These are phyloP conservation scores for Malurus elegans DNA, from an alignment of 2,113 vertebrate species.

Conservation along the genomic window DNA sequence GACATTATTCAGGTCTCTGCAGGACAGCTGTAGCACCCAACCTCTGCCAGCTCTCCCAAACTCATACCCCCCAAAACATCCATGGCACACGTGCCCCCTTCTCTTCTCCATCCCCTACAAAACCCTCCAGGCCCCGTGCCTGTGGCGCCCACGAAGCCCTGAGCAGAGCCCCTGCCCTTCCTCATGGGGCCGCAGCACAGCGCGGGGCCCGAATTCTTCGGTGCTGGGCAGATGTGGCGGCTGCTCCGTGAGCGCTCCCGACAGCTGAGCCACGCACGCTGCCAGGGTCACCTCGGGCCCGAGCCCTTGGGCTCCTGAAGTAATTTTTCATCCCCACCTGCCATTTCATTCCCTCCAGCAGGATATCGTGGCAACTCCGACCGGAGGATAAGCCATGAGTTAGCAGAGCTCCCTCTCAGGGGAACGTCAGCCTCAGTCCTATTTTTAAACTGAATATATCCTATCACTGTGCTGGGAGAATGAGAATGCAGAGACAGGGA, in stretches of 20 bases:
- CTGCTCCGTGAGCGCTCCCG: fast-evolving
- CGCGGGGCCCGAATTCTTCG: fast-evolving
- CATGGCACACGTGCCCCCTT: fast-evolving
- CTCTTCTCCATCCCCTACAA: too few relatives aligned
- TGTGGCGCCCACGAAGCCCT: fast-evolving
- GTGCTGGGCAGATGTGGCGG: background rate
- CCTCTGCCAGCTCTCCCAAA: background rate
- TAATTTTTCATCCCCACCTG: background rate
- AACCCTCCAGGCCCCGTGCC: fast-evolving
- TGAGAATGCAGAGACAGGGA: background rate
- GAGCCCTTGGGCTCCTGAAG: background rate
- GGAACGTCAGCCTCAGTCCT: slow-evolving; percentile 43
- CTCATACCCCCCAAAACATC: fast-evolving
- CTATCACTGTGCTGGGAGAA: background rate
- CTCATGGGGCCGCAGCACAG: fast-evolving
- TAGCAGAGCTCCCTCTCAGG: slow-evolving; percentile 35
- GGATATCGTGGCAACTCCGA: background rate
- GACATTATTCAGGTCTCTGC: background rate
- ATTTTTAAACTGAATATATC: slow-evolving; percentile 49
- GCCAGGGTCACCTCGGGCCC: background rate
- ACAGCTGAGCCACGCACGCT: background rate
- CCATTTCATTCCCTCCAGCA: slow-evolving; percentile 6
- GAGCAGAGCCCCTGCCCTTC: background rate
- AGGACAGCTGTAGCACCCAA: background rate
- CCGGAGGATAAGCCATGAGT: slow-evolving; percentile 27